Evolutionary conservation across 1,140 invertebrate genomes (phyloP), one percentile per base, ranked within the genome.

Genomic region (Telenomus remus): DNA sequence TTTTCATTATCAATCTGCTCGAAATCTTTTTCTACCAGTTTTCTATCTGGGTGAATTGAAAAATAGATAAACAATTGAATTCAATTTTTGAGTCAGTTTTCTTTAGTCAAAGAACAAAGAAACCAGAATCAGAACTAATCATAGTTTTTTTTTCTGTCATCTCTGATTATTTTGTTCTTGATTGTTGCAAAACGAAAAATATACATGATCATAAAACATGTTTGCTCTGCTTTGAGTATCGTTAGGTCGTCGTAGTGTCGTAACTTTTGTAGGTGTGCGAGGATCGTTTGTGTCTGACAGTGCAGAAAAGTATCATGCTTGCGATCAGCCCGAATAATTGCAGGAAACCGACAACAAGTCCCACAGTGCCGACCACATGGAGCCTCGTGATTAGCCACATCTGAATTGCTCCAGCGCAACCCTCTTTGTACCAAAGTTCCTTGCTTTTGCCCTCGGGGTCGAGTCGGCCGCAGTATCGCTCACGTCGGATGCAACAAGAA

Each of bases 261-360:
- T 92, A 92, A 16, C 91, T 91, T 82, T 92, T 91, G 83, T 92
- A 92, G 1, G 91, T 91, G 77, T 92, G 90, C n/a, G 91, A 92
- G 1, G 89, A 89, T 27, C 91, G 87, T 84, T 93, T 93, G 80
- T 93, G 91, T 69, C 91, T 91, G 35, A 93, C 91, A 2, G 93
- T 94, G 82, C 93, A 94, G 79, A 94, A 94, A 1, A 95, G 82
- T 37, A 95, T 88, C 92, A 94, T 93, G 16, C 93, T 94, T 4
- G 93, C 91, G 27, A 94, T 91, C 43, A 94, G 85, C 0, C 93
- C 93, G 80, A 94, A 94, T 13, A 95, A 85, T 89, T 94, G 88
- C 14, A 91, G 87, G 59, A 86, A 94, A 1, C 92, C 92, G n/a
- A 94, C 91, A 0, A 92, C 88, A 34, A 94, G 85, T 0, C 92